Evolutionary conservation across 2,797 vertebrate genomes (phyloP).

Genomic region (Enoplosus armatus): DNA sequence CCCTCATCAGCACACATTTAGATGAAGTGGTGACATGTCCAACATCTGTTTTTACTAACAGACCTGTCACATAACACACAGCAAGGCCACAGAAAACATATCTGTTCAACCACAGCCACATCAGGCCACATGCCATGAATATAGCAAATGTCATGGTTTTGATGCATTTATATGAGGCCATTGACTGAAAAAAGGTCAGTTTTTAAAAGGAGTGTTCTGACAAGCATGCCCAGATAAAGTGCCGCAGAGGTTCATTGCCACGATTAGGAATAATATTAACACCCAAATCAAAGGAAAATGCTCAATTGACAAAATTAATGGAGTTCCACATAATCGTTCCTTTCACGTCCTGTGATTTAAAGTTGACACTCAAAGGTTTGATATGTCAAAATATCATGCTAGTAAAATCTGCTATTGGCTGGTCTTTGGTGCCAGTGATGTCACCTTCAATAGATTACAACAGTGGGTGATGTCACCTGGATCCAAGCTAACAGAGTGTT

Average conservation of each 20-base stretch:
- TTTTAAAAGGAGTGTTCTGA: constrained; percentile 35
- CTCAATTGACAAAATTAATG: constrained; percentile 7
- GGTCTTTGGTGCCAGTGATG: not conserved
- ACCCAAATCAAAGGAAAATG: constrained; percentile 24
- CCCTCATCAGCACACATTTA: constrained; percentile 43
- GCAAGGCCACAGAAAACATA: constrained; percentile 36
- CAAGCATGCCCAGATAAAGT: constrained; percentile 28
- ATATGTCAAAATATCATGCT: not conserved
- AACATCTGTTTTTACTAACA: constrained; percentile 46
- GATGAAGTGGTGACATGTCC: constrained; percentile 24
- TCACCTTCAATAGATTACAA: not conserved
- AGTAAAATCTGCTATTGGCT: not conserved
- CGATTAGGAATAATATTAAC: constrained; percentile 12
- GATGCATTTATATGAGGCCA: constrained; percentile 37
- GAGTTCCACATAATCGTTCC: not conserved
- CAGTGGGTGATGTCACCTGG: not conserved
- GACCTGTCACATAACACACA: constrained; percentile 26
- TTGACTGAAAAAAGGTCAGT: constrained; percentile 25
- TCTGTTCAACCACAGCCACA: constrained; percentile 40
- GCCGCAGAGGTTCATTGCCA: constrained; percentile 4
- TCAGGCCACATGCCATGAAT: constrained; percentile 43
- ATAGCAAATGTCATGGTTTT: constrained; percentile 49
- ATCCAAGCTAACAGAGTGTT: not conserved
- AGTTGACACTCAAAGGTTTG: not conserved
- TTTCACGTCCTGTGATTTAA: constrained; percentile 18